These are phyloP conservation scores for Bedellia somnulentella DNA, from an alignment of 2,888 invertebrate genomes.

Conservation along the genomic window DNA sequence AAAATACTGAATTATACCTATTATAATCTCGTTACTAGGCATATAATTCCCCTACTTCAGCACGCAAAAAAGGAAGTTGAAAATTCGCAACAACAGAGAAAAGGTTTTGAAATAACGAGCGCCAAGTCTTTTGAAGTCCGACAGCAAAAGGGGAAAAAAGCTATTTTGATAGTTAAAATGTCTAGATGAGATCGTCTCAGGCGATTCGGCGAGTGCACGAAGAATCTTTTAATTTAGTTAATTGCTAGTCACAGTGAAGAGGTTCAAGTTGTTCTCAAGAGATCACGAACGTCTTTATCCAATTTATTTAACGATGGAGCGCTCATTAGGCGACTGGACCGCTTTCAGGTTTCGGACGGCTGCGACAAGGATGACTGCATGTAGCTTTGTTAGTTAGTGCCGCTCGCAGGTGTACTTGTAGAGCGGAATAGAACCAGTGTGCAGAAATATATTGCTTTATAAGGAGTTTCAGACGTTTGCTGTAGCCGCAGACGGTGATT, in stretches of 20 bases:
- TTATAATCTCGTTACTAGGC: background rate
- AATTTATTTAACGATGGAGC: constrained; percentile 59
- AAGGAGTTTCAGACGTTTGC: no score
- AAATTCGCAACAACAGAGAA: constrained; percentile 4
- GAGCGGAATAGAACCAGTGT: no score
- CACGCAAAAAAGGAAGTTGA: background rate
- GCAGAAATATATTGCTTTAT: no score
- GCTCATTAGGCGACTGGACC: constrained; percentile 33
- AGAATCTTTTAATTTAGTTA: constrained; percentile 60
- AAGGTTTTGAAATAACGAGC: constrained; percentile 13
- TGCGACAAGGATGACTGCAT: no score
- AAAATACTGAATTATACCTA: background rate
- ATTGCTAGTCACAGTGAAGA: constrained; percentile 55
- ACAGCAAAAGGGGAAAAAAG: constrained; percentile 12
- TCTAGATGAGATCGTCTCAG: constrained; percentile 22
- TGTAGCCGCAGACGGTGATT: no score
- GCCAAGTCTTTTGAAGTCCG: constrained; percentile 9
- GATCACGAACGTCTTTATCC: constrained; percentile 60
- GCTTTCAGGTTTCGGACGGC: constrained; percentile 1
- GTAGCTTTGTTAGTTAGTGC: no score
- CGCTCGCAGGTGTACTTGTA: no score
- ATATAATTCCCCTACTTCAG: background rate
- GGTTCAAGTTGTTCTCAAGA: constrained; percentile 54
- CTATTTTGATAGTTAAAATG: constrained; percentile 17
- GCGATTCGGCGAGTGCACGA: constrained; percentile 44